Percentiles rank a stretch among this genome's conserved stretches.
Conservation (phyloP, 2,113 vertebrate genomes). For the Phaethornis superciliosus region DNA sequence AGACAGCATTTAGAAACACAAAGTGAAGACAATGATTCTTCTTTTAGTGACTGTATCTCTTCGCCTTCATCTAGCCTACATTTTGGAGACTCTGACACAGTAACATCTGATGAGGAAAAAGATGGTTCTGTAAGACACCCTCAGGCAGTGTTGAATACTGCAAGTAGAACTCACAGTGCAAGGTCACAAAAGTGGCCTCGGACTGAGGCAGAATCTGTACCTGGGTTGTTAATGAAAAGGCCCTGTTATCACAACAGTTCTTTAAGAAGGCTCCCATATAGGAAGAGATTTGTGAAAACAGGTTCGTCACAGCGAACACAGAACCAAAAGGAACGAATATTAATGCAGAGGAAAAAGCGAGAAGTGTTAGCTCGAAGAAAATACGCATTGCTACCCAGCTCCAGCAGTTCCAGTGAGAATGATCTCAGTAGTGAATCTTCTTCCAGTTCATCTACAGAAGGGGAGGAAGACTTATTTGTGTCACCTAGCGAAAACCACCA, state of each 20-base stretch:
- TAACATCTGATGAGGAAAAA: slow-evolving; percentile 93
- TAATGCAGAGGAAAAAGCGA: slow-evolving; percentile 94
- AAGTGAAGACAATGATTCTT: slow-evolving; percentile 93
- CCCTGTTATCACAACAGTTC: slow-evolving; percentile 85
- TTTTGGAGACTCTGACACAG: slow-evolving; percentile 96
- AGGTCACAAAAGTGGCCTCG: slow-evolving; percentile 92
- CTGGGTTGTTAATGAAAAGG: slow-evolving; percentile 86
- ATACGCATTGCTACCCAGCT: slow-evolving; percentile 91
- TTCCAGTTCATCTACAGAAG: slow-evolving; percentile 92
- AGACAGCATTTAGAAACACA: slow-evolving; percentile 83
- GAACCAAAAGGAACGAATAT: slow-evolving; percentile 93
- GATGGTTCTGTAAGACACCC: slow-evolving; percentile 76
- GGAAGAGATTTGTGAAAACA: slow-evolving; percentile 92
- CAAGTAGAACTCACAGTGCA: slow-evolving; percentile 84
- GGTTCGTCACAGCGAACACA: slow-evolving; percentile 89
- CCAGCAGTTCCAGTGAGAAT: slow-evolving; percentile 94
- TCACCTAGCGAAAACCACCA: slow-evolving; percentile 88
- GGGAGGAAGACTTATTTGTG: slow-evolving; percentile 93
- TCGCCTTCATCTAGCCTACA: slow-evolving; percentile 95
- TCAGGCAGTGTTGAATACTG: slow-evolving; percentile 75
- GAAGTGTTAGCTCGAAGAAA: slow-evolving; percentile 92
- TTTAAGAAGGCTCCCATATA: slow-evolving; percentile 82
- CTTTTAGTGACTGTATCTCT: slow-evolving; percentile 95
- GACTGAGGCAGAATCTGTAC: slow-evolving; percentile 87
- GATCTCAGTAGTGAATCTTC: slow-evolving; percentile 92